These are phyloP conservation scores for Ischnus inquisitorius DNA, from an alignment of 2,888 invertebrate genomes.

Conservation along the genomic window DNA sequence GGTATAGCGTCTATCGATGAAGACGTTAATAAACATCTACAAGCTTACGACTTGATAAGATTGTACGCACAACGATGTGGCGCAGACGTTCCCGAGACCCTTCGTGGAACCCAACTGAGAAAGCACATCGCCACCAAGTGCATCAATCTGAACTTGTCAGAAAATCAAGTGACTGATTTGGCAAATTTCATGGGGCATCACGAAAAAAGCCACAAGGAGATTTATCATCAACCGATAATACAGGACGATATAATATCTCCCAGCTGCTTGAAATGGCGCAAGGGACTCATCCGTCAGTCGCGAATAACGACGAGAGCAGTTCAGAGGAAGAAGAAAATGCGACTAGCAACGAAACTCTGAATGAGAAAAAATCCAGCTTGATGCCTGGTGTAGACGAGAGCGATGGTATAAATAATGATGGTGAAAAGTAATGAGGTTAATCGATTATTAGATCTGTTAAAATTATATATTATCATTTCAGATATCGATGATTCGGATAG, in stretches of 20 bases:
- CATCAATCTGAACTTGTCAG: constrained; percentile 59
- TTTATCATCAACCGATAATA: constrained; percentile 72
- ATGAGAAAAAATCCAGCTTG: no score
- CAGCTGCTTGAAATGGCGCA: constrained; percentile 71
- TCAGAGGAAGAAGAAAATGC: no score
- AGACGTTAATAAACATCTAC: constrained; percentile 65
- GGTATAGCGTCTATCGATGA: constrained; percentile 51
- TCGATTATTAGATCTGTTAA: neutral
- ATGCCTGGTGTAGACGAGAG: no score
- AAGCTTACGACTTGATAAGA: constrained; percentile 72
- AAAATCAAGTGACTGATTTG: constrained; percentile 44
- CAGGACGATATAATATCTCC: constrained; percentile 73
- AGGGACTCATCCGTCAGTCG: constrained; percentile 29
- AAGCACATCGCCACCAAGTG: constrained; percentile 70
- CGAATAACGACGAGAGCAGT: constrained; percentile 13
- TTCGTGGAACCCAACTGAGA: constrained; percentile 67
- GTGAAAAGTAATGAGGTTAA: neutral
- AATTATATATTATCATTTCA: neutral
- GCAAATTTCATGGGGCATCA: constrained; percentile 70
- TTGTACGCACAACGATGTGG: constrained; percentile 72
- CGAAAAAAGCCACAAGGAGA: constrained; percentile 62
- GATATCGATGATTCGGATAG: neutral
- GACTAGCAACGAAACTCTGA: no score
- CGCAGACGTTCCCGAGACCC: constrained; percentile 67
- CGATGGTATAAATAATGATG: neutral